Base-by-base conservation (phyloP, 30 jellyfish, hydroid and myxozoan species). In the Cassiopea xamachana region DNA sequence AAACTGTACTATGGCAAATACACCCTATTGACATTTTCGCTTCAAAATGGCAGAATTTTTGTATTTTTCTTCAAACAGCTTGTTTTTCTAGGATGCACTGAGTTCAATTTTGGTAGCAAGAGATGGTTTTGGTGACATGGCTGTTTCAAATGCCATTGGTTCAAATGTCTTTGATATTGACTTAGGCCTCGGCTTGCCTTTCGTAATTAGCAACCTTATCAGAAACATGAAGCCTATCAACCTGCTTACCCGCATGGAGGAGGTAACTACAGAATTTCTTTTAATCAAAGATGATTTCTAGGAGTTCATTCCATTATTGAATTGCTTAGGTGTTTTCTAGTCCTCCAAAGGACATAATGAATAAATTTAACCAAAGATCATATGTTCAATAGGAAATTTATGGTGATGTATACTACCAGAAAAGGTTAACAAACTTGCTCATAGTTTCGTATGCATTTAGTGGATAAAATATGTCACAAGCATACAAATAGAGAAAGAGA, bases 41-140 rank as follows among this genome's bases (percentile, higher is more conserved):
- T 64, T 16, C 15, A 17, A 5, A 14, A 4, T 64, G 2, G 74
- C 74, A 64, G 43, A 7, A 14, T 14, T 4, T 27, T 27, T 27
- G 39, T 27, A 27, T 27, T 27, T 27, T 27, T 64, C 27, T 9
- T 64, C 15, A 64, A 64, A 64, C 43, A 4, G 8, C 15, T 64
- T 17, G 43, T 64, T 27, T 16, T 19, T 83, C 9, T 77, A 95
- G 99, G 99, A 95, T 91, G 99, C 99, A 55, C 89, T 95, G 80
- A 95, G 99, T 62, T 95, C 99, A 48, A 89, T 95, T 61, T 79
- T 95, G 4, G 99, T 95, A 10, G 99, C 99, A 27, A 92, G 99
- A 16, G 99, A 95, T 81, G 99, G 99, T 8, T 95, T 81, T 77
- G 99, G 99, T 48, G 99, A 95, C 85, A 95, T 95, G 99, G 99